Percentiles rank a stretch among this genome's conserved stretches.
Conservation (phyloP, 2,797 vertebrate genomes). For the Poecilia wingei region DNA sequence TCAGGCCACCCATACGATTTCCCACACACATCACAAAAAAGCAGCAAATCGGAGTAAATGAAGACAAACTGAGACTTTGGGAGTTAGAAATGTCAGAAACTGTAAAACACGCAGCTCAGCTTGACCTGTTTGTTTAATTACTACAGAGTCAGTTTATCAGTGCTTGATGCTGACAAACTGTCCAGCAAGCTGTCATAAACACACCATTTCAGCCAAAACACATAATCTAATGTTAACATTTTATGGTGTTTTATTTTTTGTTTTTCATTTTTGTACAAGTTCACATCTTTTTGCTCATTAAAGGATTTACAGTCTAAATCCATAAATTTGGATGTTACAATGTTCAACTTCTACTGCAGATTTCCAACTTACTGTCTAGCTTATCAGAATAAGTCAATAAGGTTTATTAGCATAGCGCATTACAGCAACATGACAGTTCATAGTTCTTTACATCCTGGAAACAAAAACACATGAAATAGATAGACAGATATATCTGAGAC, state of each 20-base stretch:
- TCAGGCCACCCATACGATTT: slow-evolving; percentile 8
- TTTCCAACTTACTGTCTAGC: neutral
- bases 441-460: no score
- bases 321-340: neutral
- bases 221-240: neutral
- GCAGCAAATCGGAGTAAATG: neutral
- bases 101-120: slow-evolving; percentile 13
- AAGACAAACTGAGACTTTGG: neutral
- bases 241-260: neutral
- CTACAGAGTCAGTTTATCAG: no score
- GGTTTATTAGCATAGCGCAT: no score
- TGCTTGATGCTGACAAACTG: no score
- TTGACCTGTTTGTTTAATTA: no score
- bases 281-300: neutral
- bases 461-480: no score
- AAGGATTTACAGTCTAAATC: neutral
- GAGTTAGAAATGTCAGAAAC: neutral
- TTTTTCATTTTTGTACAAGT: neutral
- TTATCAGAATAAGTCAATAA: neutral
- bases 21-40: neutral
- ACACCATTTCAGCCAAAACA: no score
- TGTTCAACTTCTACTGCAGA: neutral
- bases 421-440: no score
- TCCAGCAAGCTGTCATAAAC: no score
- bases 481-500: no score